A percentile compares a stretch with the other conserved stretches of the same genome.
These are phyloP conservation scores for Phyllostomus hastatus DNA, from an alignment of 2,113 vertebrate genomes.

Conservation along the genomic window DNA sequence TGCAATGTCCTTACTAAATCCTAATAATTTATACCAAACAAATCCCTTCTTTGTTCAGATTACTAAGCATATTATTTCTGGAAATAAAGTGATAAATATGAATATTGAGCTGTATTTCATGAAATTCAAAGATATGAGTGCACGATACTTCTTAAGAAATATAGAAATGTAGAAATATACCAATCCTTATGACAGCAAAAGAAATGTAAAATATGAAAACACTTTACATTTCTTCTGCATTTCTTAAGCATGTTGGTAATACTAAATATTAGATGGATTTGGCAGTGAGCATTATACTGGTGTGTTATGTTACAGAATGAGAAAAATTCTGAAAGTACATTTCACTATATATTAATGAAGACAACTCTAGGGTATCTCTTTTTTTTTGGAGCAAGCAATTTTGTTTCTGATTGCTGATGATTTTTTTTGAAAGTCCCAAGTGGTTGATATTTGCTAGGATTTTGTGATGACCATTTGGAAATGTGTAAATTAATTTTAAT, in stretches of 20 bases:
- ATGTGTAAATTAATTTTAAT: neutral
- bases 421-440: neutral
- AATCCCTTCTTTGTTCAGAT: neutral
- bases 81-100: neutral
- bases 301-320: neutral
- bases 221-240: neutral
- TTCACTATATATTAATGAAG: neutral
- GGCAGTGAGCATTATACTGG: neutral
- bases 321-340: neutral
- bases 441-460: neutral
- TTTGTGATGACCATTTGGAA: neutral
- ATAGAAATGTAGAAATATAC: neutral
- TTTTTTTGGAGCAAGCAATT: neutral
- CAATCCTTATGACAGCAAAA: neutral
- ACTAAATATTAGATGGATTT: neutral
- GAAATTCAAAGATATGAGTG: neutral
- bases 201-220: neutral
- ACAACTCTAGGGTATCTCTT: neutral
- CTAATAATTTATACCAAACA: neutral
- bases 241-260: neutral
- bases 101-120: neutral
- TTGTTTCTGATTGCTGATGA: neutral
- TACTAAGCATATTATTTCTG: neutral
- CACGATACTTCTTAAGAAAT: neutral
- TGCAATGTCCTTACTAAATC: neutral